Conservation (phyloP, 2,113 vertebrate species). For the Saimiri boliviensis region DNA sequence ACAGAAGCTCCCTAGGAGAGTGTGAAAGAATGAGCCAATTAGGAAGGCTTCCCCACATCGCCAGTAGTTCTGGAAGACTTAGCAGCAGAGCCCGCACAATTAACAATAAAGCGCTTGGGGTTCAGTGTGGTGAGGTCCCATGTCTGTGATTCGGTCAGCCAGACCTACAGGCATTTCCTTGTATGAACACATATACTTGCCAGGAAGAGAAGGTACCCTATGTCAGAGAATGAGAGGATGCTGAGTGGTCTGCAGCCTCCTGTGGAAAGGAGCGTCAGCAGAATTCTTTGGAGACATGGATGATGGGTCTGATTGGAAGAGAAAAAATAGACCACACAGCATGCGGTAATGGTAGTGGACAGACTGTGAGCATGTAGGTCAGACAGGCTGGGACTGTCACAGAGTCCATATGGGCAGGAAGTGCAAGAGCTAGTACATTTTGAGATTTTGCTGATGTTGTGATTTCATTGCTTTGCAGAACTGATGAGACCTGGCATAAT, state of each 20-base stretch:
- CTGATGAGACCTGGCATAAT: background rate
- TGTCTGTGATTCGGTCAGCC: accelerated
- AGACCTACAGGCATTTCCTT: background rate
- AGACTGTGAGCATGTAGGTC: background rate
- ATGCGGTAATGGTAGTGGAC: background rate
- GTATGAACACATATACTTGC: background rate
- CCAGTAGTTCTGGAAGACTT: background rate
- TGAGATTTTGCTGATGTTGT: background rate
- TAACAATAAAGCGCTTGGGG: no score
- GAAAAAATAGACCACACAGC: background rate
- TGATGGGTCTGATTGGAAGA: background rate
- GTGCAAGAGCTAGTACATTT: background rate
- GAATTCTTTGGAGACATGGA: background rate
- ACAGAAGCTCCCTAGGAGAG: background rate
- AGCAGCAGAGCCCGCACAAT: background rate
- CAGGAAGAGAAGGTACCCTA: background rate
- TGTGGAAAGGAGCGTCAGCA: background rate
- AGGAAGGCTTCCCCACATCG: background rate
- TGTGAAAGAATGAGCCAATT: background rate
- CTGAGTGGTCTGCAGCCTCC: background rate
- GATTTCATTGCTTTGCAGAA: background rate
- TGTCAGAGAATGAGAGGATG: background rate
- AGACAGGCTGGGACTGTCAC: background rate
- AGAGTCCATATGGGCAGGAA: background rate
- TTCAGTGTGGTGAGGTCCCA: background rate